phyloP scores from a whole-genome alignment of 2,113 vertebrate genomes.

The Thomomys bottae region DNA sequence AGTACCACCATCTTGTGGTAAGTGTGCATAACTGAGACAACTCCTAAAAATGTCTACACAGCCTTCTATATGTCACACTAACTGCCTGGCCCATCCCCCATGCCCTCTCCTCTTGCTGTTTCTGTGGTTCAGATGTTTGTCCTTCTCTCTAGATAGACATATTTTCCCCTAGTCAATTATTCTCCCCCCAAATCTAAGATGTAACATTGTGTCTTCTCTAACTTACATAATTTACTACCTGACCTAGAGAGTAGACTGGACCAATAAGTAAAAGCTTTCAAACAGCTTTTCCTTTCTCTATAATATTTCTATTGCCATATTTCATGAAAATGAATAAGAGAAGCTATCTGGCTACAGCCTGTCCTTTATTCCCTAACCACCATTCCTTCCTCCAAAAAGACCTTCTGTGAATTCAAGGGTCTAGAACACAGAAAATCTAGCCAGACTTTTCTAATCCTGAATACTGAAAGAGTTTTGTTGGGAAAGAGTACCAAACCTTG shows the following conservation, averaged over 20 bases:
- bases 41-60: fast-evolving
- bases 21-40: neutral
- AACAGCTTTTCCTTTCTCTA: neutral
- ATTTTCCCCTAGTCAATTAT: neutral
- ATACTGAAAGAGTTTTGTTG: neutral
- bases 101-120: neutral
- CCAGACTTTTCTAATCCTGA: neutral
- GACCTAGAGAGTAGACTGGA: neutral
- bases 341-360: neutral
- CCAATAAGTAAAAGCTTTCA: neutral
- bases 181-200: neutral
- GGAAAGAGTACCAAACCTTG: neutral
- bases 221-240: neutral
- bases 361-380: neutral
- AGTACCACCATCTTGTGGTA: neutral
- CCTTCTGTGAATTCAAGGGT: neutral
- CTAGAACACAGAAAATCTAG: neutral
- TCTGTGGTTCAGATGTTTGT: neutral
- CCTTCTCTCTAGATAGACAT: neutral
- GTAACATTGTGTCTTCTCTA: neutral
- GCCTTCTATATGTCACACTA: neutral
- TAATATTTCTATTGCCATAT: neutral
- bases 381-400: neutral
- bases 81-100: too few species aligned
- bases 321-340: neutral